A percentile compares a stretch with the other conserved stretches of the same genome.
phyloP scores from a whole-genome alignment of 2,888 invertebrate genomes.

The Spatulosminthurus flaviceps region DNA sequence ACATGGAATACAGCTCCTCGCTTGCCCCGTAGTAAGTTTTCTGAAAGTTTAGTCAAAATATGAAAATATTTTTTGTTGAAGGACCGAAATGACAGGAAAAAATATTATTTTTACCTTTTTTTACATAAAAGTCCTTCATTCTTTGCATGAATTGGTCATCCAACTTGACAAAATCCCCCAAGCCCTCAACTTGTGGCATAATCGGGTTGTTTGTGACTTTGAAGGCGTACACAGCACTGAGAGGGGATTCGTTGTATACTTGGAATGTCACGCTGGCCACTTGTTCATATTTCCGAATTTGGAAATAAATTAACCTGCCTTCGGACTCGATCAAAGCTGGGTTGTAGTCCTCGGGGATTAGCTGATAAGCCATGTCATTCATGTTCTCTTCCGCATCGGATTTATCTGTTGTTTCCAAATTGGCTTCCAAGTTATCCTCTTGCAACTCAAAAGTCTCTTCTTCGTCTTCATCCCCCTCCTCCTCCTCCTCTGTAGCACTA shows the following conservation, averaged over 20 bases:
- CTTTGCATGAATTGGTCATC: constrained; percentile 12
- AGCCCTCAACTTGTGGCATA: background rate
- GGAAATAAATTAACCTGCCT: constrained; percentile 29
- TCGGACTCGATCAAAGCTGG: constrained; percentile 15
- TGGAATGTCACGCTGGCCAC: background rate
- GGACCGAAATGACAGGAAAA: background rate
- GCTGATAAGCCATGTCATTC: background rate
- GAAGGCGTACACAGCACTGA: constrained; percentile 7
- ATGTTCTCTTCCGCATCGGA: background rate
- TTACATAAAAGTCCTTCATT: background rate
- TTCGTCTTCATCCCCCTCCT: background rate
- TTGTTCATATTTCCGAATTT: constrained; percentile 2
- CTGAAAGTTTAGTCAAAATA: background rate
- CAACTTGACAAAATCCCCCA: background rate
- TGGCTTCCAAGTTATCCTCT: background rate
- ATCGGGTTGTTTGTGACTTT: constrained; percentile 15
- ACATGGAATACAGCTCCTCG: constrained; percentile 31
- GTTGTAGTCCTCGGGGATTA: background rate
- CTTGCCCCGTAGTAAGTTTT: constrained; percentile 3
- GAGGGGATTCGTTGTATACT: constrained; percentile 28
- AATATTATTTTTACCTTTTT: background rate
- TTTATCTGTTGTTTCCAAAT: background rate
- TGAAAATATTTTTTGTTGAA: background rate
- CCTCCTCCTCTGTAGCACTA: background rate
- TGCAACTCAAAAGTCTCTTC: constrained; percentile 6